Base-by-base conservation (phyloP, 2,888 invertebrate genomes). In the Phortica magna region DNA sequence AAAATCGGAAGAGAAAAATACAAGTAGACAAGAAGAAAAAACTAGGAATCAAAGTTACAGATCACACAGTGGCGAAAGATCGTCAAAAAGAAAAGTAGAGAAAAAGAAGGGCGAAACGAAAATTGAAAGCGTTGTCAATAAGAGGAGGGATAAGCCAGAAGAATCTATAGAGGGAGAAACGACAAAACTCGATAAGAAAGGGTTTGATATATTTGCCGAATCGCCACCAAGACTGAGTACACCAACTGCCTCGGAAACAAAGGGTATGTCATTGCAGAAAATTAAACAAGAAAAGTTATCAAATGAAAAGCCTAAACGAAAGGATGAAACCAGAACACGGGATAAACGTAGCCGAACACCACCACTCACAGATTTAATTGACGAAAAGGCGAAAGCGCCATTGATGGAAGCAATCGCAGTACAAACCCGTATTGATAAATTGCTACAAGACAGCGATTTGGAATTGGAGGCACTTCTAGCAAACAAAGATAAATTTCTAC, bases 351-450 rank as follows among this genome's bases (percentile, higher is more conserved):
- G 80, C 76, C 77, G 57, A 74, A 57, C 73, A 12, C 41, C 57
- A 12, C 43, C 73, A 22, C n/a, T 48, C 14, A 12, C 48, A 48
- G 48, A 48, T 48, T 14, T 48, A 48, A 48, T 48, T 17, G 17
- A 41, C 9, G n/a, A 73, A 73, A 12, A 48, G 31, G 39, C 48
- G 5, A 41, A 67, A n/a, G 17, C 42, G 17, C 68, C 78, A 0
- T 76, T 81, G 39, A 80, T 84, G 72, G 82, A 79, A 22, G 79
- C 82, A 70, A 84, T 83, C 41, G 90, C 89, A 73, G 90, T 89
- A 78, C 89, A 90, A 42, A 88, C 83, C 72, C 85, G 90, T 12
- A 90, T 90, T 74, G 90, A 86, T 3, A 90, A 90, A 39, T 76
- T 90, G 75, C 82, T 90, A 7, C 84, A 90, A 61, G 90, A 90